Evolutionary conservation across 2,888 invertebrate genomes (phyloP).

Genomic region (Myathropa florea): DNA sequence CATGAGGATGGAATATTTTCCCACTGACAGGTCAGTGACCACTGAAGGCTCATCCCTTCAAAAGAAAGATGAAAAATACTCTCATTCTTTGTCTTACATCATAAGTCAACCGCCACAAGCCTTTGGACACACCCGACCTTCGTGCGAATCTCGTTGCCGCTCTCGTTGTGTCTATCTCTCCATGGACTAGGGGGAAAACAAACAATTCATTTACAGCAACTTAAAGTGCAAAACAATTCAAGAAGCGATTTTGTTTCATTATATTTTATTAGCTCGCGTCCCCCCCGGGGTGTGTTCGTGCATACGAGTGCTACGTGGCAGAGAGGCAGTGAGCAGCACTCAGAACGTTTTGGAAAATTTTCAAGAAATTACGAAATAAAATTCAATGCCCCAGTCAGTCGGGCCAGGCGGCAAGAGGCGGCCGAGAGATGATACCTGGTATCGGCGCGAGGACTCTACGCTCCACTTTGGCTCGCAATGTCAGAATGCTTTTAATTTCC

Average conservation of each 20-base stretch:
- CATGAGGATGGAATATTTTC: background rate
- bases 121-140: constrained; percentile 13
- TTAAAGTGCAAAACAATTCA: constrained; percentile 49
- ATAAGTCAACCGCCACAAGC: background rate
- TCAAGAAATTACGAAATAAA: constrained; percentile 41
- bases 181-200: background rate
- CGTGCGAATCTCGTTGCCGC: too few relatives aligned
- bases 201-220: constrained; percentile 39
- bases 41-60: constrained; percentile 10
- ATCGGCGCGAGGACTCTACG: constrained; percentile 21
- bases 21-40: constrained; percentile 24
- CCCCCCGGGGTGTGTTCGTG: background rate
- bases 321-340: background rate
- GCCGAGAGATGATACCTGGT: background rate
- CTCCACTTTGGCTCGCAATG: constrained; percentile 53
- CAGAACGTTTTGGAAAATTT: constrained; percentile 42
- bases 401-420: background rate
- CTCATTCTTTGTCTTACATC: constrained; percentile 8
- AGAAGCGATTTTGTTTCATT: constrained; percentile 39
- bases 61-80: background rate
- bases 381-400: constrained; percentile 8
- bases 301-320: background rate
- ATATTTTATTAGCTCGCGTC: constrained; percentile 25
- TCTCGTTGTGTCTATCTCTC: too few relatives aligned
- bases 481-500: constrained; percentile 63